Evolutionary conservation across 2,113 vertebrate genomes (phyloP), one percentile per base, ranked within the genome.

Genomic region (Hipposideros armiger): DNA sequence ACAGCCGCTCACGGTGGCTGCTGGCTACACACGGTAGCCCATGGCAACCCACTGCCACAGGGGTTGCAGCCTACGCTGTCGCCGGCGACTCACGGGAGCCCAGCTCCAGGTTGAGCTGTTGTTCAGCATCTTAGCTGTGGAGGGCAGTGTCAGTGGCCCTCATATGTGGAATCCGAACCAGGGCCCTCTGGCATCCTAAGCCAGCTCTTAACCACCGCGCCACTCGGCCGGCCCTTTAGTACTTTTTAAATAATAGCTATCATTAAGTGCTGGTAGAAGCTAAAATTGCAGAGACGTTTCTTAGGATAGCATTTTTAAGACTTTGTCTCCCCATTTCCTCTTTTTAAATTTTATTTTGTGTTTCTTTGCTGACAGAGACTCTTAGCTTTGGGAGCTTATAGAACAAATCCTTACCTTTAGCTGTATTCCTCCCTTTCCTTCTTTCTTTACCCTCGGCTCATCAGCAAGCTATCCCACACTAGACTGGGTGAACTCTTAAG

Each of bases 241-340:
- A 73, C 47, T 91, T 93, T 92, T 72, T 50, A 58, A 22, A 22
- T 64, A 52, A 90, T 66, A 87, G 24, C 24, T 58, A 40, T 95
- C 32, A 78, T 60, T 82, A n/a, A 40, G 82, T 17, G 74, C 56
- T 76, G 56, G 11, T 74, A 64, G 28, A 13, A 52, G 50, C n/a
- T 92, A 52, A 95, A 85, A 66, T 50, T 82, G 77, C 14, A 87
- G 74, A 69, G 19, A 13, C 17, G 22, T 52, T 77, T 95, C 42
- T 91, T 19, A 85, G 64, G 58, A 50, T 73, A 47, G 16, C 52
- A 78, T 36, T 95, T 93, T 74, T 69, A 69, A 78, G 22, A 80
- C 19, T 76, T 56, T 40, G 11, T 69, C 2, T 20, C 24, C 24
- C 24, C 16, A 4, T 50, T 11, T 47, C 5, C 9, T 24, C 45